phyloP scores from a whole-genome alignment of 2,113 vertebrate genomes.

The Brevimyrus niger region DNA sequence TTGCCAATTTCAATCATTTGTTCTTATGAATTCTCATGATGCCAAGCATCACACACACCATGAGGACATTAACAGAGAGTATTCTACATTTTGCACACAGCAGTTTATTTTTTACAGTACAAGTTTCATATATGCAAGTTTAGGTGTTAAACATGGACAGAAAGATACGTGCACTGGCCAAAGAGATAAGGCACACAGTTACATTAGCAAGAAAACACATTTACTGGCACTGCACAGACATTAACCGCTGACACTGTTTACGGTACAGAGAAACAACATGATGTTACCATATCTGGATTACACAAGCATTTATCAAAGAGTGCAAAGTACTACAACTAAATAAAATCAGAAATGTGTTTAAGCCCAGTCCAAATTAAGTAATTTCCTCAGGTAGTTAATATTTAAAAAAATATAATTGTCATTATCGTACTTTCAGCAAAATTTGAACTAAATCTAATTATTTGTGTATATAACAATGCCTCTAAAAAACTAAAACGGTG shows the following conservation, averaged over 20 bases:
- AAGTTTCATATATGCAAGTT: background rate
- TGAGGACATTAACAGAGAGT: background rate
- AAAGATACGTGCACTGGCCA: background rate
- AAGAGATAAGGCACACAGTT: background rate
- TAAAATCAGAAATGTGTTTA: background rate
- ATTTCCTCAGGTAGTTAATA: background rate
- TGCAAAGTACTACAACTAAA: background rate
- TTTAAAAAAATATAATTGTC: background rate
- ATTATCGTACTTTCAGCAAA: background rate
- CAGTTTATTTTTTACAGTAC: background rate
- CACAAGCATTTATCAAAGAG: background rate
- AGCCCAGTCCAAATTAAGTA: background rate
- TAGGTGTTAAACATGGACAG: background rate
- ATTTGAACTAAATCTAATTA: background rate
- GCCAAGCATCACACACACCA: background rate
- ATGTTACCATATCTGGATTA: conserved; percentile 8
- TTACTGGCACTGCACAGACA: background rate
- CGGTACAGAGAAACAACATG: conserved; percentile 1
- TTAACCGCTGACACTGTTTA: background rate
- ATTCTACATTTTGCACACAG: background rate
- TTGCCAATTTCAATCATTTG: background rate
- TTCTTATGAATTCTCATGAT: background rate
- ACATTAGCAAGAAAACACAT: conserved; percentile 7
- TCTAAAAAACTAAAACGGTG: background rate
- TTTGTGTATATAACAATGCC: background rate